These are phyloP conservation scores for Ecdyonurus torrentis DNA, from an alignment of 2,888 invertebrate species.

Conservation along the genomic window DNA sequence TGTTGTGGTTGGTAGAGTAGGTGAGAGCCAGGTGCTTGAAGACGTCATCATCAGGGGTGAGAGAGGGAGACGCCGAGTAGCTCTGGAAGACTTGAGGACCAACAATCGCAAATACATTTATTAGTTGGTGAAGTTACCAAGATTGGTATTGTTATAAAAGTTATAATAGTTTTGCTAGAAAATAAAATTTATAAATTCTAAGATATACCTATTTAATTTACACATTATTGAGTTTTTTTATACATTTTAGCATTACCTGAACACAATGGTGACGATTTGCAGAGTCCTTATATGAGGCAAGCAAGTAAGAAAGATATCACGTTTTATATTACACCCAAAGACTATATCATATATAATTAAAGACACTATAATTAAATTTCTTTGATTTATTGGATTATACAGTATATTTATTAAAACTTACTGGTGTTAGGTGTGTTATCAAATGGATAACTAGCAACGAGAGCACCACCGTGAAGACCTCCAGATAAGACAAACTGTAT, in stretches of 20 bases:
- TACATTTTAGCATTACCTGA: constrained; percentile 25
- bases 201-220: too few species aligned
- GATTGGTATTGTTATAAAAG: not conserved
- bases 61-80: constrained; percentile 60
- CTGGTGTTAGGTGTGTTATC: constrained; percentile 90
- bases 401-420: constrained; percentile 37
- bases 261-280: constrained; percentile 31
- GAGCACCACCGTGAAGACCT: constrained; percentile 84
- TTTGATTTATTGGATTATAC: too few species aligned
- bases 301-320: constrained; percentile 10
- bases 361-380: too few species aligned
- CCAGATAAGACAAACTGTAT: constrained; percentile 89
- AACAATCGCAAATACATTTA: not conserved
- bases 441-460: constrained; percentile 94
- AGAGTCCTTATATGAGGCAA: constrained; percentile 29
- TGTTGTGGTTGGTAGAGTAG: constrained; percentile 75
- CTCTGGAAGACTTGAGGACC: constrained; percentile 61
- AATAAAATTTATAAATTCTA: not conserved
- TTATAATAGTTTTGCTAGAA: not conserved
- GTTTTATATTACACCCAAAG: not conserved
- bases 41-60: constrained; percentile 84
- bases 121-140: not conserved
- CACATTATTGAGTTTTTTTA: not conserved
- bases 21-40: constrained; percentile 69
- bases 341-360: not conserved